Evolutionary conservation across 92 coral and sea anemone species (phyloP).

Genomic region (Porites evermanni): DNA sequence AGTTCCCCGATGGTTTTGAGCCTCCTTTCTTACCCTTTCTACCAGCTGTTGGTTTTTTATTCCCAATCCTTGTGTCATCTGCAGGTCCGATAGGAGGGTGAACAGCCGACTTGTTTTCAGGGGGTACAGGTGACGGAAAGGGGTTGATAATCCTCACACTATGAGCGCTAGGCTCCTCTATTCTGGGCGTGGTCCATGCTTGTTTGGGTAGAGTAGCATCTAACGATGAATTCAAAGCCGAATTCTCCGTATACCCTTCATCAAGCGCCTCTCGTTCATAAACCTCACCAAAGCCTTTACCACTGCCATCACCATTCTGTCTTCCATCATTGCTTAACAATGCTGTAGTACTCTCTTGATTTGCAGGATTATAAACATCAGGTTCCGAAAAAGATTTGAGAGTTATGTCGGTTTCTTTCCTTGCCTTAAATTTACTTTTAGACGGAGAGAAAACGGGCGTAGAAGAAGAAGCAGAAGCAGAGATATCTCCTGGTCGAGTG

Average conservation of each 20-base stretch:
- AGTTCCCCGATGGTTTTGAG: slow-evolving; percentile 4
- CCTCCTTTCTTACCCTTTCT: slow-evolving; percentile 45
- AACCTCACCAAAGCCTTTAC: too few species aligned
- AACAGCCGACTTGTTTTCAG: slow-evolving; percentile 59
- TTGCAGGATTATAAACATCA: not conserved
- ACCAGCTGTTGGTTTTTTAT: slow-evolving; percentile 18
- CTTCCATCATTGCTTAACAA: not conserved
- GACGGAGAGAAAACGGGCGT: not conserved
- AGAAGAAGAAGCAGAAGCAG: not conserved
- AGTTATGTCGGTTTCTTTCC: slow-evolving; percentile 2
- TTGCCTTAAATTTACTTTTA: not conserved
- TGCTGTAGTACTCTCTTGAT: not conserved
- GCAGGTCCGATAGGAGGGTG: slow-evolving; percentile 70
- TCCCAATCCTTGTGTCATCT: slow-evolving; percentile 7
- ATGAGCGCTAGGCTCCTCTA: slow-evolving; percentile 29
- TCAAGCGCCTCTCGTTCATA: not conserved
- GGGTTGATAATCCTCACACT: slow-evolving; percentile 83
- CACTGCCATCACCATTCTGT: not conserved
- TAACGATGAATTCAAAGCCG: not conserved
- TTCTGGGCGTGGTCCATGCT: slow-evolving; percentile 63
- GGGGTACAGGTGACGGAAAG: slow-evolving; percentile 93
- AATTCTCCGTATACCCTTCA: not conserved
- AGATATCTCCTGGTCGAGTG: not conserved
- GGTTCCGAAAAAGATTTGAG: slow-evolving; percentile 24
- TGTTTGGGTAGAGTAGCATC: slow-evolving; percentile 44